Conservation (phyloP, 2,113 vertebrate genomes). For the Oryzias melastigma region DNA sequence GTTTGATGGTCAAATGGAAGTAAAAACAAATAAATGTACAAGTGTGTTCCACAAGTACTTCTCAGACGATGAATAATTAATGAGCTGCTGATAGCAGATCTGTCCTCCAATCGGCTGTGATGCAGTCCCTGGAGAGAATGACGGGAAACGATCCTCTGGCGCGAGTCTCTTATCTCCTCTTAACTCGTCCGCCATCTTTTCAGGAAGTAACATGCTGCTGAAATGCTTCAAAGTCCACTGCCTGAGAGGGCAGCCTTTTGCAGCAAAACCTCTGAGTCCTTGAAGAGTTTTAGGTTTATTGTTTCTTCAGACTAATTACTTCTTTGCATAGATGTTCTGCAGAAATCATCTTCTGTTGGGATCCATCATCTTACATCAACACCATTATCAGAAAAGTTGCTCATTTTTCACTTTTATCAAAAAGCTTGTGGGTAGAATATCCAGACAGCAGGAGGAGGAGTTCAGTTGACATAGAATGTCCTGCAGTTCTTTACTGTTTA, state of each 20-base stretch:
- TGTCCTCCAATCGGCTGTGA: background rate
- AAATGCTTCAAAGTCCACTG: background rate
- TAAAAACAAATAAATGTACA: background rate
- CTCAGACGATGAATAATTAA: background rate
- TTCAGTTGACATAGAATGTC: too few relatives aligned
- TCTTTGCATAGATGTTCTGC: background rate
- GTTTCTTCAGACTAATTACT: background rate
- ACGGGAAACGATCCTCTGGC: background rate
- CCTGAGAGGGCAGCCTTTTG: background rate
- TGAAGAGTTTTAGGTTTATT: background rate
- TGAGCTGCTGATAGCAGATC: background rate
- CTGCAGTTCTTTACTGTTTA: too few relatives aligned
- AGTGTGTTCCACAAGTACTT: too few relatives aligned
- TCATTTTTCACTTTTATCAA: too few relatives aligned
- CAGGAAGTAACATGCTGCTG: background rate
- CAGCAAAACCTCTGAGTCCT: background rate
- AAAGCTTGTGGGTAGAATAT: too few relatives aligned
- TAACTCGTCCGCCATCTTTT: background rate
- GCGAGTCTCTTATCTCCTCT: too few relatives aligned
- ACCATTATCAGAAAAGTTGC: background rate
- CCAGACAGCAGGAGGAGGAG: too few relatives aligned
- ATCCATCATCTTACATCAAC: too few relatives aligned
- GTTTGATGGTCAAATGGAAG: background rate
- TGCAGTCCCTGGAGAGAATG: background rate
- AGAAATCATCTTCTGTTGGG: too few relatives aligned